Conservation (phyloP, 2,113 vertebrate genomes). For the Orthonyx spaldingii region DNA sequence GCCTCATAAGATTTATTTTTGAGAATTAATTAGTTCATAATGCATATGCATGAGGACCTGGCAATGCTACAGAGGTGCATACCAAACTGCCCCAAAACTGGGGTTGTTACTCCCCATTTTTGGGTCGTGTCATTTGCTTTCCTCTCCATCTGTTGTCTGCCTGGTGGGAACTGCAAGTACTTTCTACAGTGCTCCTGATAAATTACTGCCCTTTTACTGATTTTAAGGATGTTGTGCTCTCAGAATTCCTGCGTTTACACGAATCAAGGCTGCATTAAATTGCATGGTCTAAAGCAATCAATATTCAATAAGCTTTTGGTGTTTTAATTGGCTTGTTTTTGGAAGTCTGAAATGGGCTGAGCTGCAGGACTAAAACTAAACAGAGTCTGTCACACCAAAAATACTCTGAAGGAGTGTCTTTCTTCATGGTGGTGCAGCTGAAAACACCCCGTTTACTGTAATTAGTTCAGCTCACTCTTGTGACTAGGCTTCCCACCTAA, state of each 20-base stretch:
- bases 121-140: neutral
- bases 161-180: neutral
- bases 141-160: neutral
- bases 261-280: neutral
- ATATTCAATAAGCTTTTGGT: neutral
- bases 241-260: neutral
- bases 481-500: neutral
- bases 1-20: neutral
- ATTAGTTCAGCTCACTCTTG: neutral
- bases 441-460: neutral
- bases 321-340: neutral
- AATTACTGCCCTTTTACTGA: neutral
- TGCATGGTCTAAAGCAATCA: neutral
- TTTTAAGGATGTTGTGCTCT: neutral
- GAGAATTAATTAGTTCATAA: neutral
- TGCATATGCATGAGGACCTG: neutral
- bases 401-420: neutral
- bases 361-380: slow-evolving; percentile 9
- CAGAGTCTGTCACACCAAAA: neutral
- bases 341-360: neutral
- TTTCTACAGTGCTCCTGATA: neutral
- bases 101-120: neutral
- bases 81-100: neutral
- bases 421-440: neutral
- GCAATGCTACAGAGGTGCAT: neutral